A percentile compares a stretch with the other conserved stretches of the same genome.
Conservation (phyloP, 2,888 invertebrate species). For the Drosophila meridiana region DNA sequence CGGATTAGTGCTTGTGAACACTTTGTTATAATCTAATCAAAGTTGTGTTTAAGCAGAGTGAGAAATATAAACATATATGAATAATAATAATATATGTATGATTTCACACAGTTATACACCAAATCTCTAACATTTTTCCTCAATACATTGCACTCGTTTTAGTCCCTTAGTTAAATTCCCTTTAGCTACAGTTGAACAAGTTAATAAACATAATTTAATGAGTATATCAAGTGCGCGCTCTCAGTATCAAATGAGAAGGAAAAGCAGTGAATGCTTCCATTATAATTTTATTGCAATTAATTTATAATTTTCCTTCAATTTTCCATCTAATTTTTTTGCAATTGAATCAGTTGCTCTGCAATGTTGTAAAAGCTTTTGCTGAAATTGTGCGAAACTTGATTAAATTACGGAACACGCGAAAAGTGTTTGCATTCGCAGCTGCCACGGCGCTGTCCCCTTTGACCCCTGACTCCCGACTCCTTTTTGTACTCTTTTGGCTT, state of each 20-base stretch:
- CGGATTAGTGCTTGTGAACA: neutral
- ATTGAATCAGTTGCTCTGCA: slow-evolving; percentile 56
- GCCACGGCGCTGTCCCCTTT: neutral
- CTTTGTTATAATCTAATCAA: neutral
- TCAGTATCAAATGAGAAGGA: neutral
- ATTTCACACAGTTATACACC: too few relatives aligned
- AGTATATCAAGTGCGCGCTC: neutral
- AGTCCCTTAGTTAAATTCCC: too few relatives aligned
- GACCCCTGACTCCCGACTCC: neutral
- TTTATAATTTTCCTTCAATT: slow-evolving; percentile 19
- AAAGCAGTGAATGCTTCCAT: neutral
- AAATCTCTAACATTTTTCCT: too few relatives aligned
- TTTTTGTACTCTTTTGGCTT: slow-evolving; percentile 8
- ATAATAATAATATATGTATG: too few relatives aligned
- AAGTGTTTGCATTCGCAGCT: slow-evolving; percentile 59
- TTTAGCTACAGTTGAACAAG: too few relatives aligned
- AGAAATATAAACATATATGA: too few relatives aligned
- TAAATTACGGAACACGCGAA: slow-evolving; percentile 62
- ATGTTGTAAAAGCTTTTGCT: slow-evolving; percentile 62
- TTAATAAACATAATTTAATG: neutral
- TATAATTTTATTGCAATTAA: slow-evolving; percentile 1
- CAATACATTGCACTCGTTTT: too few relatives aligned
- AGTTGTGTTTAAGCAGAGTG: too few relatives aligned
- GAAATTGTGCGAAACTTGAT: slow-evolving; percentile 72
- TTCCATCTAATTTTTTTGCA: slow-evolving; percentile 45